phyloP scores from a whole-genome alignment of 2,888 invertebrate species.

The Cancer borealis region DNA sequence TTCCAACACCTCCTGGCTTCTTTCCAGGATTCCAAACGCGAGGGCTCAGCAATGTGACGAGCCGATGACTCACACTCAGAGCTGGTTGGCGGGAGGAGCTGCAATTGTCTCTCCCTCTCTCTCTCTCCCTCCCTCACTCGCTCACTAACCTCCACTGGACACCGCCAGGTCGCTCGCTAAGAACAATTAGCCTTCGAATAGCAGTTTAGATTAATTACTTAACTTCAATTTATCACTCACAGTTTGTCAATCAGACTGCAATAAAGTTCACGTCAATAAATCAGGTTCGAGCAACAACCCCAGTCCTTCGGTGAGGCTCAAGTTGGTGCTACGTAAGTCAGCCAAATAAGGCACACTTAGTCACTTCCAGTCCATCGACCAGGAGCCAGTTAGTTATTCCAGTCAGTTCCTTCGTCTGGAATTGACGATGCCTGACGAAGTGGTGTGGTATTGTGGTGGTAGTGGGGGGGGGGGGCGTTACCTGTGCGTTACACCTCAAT shows the following conservation, averaged over 20 bases:
- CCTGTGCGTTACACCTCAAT: background rate
- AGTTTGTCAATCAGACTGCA: constrained; percentile 33
- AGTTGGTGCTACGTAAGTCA: background rate
- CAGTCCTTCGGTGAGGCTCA: background rate
- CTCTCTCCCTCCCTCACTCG: background rate
- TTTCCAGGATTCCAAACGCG: constrained; percentile 52
- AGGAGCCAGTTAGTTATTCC: constrained; percentile 29
- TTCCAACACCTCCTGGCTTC: constrained; percentile 43
- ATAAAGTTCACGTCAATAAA: constrained; percentile 30
- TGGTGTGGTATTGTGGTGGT: background rate
- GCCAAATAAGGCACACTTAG: constrained; percentile 25
- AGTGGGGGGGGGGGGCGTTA: background rate
- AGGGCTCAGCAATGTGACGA: constrained; percentile 15
- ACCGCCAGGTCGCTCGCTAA: background rate
- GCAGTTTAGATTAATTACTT: constrained; percentile 11
- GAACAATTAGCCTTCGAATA: background rate
- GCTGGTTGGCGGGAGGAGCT: constrained; percentile 17
- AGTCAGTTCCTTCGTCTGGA: constrained; percentile 30
- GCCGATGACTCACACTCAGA: constrained; percentile 27
- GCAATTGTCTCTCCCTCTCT: background rate
- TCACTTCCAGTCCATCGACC: constrained; percentile 34
- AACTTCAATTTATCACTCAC: background rate
- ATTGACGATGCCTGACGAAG: background rate
- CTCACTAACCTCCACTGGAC: background rate
- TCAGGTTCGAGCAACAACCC: background rate